These are phyloP conservation scores for Aspidapion aeneum DNA, from an alignment of 2,888 invertebrate genomes.

Conservation along the genomic window DNA sequence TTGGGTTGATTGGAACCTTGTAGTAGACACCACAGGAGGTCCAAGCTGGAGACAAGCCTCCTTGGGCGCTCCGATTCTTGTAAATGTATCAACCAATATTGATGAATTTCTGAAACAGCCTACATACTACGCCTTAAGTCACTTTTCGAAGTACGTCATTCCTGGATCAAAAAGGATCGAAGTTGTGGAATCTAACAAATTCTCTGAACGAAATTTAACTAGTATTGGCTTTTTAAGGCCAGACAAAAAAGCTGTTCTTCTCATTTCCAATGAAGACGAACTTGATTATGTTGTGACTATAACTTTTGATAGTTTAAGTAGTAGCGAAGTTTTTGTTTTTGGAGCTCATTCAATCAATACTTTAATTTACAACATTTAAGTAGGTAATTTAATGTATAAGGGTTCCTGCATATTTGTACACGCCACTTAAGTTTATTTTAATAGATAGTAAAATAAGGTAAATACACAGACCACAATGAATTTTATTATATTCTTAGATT, in stretches of 20 bases:
- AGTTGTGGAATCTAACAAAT: background rate
- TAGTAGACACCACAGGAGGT: conserved; percentile 66
- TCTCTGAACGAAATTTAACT: background rate
- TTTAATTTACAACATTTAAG: background rate
- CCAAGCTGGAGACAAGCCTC: conserved; percentile 74
- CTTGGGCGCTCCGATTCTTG: conserved; percentile 55
- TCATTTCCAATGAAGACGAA: background rate
- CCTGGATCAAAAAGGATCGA: conserved; percentile 38
- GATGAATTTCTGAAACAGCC: conserved; percentile 85
- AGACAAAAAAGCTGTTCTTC: background rate
- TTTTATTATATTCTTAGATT: too few species aligned
- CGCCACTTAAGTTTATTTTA: too few species aligned
- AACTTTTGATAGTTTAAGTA: background rate
- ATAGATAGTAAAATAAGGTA: too few species aligned
- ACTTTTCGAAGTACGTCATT: conserved; percentile 62
- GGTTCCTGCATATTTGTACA: too few species aligned
- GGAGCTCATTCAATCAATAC: background rate
- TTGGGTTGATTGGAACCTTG: conserved; percentile 89
- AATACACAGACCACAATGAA: too few species aligned
- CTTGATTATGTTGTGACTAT: background rate
- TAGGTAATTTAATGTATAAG: too few species aligned
- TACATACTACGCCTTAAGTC: conserved; percentile 78
- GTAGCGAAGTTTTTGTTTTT: background rate
- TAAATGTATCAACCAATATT: conserved; percentile 46
- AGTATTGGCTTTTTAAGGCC: background rate